phyloP scores from a whole-genome alignment of 2,888 invertebrate genomes.

The Conus canariensis region DNA sequence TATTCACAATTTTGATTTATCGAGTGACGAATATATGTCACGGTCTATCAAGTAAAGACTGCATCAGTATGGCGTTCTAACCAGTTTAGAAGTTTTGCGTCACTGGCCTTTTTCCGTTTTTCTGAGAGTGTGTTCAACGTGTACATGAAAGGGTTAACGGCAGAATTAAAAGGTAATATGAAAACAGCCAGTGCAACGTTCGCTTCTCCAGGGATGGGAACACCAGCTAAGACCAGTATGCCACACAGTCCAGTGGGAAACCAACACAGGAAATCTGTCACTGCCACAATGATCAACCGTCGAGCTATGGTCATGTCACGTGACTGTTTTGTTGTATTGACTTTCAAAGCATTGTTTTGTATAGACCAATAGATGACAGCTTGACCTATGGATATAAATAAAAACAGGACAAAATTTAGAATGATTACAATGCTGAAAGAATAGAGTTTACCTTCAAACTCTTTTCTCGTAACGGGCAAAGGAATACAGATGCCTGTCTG shows the following conservation, averaged over 20 bases:
- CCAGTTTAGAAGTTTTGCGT: neutral
- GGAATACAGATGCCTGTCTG: conserved; percentile 7
- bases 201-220: neutral
- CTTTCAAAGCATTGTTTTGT: neutral
- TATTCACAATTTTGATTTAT: too few species aligned
- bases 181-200: neutral
- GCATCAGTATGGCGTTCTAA: neutral
- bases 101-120: neutral
- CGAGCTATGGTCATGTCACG: neutral
- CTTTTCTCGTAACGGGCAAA: neutral
- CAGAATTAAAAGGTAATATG: neutral
- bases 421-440: neutral
- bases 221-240: neutral
- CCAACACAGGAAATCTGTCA: conserved; percentile 13
- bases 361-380: neutral
- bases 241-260: neutral
- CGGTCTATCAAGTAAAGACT: too few species aligned
- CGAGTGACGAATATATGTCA: too few species aligned
- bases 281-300: neutral
- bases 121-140: neutral
- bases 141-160: neutral
- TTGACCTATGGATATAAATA: neutral
- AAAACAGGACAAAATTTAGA: neutral
- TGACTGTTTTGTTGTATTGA: neutral
- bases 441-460: neutral